Conservation (phyloP, 1,140 invertebrate genomes). For the Telenomus remus region DNA sequence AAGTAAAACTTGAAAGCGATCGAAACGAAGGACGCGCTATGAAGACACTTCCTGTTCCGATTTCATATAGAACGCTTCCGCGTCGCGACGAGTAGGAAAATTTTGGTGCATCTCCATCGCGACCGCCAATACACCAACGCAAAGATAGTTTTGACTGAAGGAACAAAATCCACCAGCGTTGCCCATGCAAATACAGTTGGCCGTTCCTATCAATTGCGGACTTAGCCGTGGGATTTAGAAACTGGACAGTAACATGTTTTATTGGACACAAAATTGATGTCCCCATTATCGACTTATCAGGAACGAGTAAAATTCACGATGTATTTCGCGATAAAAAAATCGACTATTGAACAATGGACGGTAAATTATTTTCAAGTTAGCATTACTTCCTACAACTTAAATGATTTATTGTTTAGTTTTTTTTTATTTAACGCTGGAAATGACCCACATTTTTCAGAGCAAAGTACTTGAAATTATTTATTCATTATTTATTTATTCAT, state of each 20-base stretch:
- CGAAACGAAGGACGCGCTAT: slow-evolving; percentile 4
- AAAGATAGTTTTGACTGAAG: slow-evolving; percentile 6
- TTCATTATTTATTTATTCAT: too few relatives aligned
- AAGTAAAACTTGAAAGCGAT: slow-evolving; percentile 30
- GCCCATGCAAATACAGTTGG: slow-evolving; percentile 13
- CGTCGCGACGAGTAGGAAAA: slow-evolving; percentile 18
- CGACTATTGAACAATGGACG: not conserved
- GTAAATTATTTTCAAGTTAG: too few relatives aligned
- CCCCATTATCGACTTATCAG: slow-evolving; percentile 17
- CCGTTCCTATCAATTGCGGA: slow-evolving; percentile 6
- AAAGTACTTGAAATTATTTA: too few relatives aligned
- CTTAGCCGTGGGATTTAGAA: slow-evolving; percentile 2
- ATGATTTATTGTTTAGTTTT: too few relatives aligned
- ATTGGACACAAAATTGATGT: slow-evolving; percentile 20
- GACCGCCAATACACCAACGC: slow-evolving; percentile 20
- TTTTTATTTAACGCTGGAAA: too few relatives aligned
- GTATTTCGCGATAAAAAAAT: not conserved
- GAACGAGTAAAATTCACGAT: not conserved
- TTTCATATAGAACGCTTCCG: slow-evolving; percentile 11
- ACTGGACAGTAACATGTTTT: slow-evolving; percentile 17
- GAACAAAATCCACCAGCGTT: slow-evolving; percentile 7
- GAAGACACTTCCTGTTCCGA: slow-evolving; percentile 29
- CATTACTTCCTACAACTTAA: too few relatives aligned
- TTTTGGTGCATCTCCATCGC: slow-evolving; percentile 9
- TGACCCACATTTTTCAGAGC: too few relatives aligned